A percentile compares a stretch with the other conserved stretches of the same genome.
These are phyloP conservation scores for Agrotis exclamationis DNA, from an alignment of 2,888 invertebrate species.

Conservation along the genomic window DNA sequence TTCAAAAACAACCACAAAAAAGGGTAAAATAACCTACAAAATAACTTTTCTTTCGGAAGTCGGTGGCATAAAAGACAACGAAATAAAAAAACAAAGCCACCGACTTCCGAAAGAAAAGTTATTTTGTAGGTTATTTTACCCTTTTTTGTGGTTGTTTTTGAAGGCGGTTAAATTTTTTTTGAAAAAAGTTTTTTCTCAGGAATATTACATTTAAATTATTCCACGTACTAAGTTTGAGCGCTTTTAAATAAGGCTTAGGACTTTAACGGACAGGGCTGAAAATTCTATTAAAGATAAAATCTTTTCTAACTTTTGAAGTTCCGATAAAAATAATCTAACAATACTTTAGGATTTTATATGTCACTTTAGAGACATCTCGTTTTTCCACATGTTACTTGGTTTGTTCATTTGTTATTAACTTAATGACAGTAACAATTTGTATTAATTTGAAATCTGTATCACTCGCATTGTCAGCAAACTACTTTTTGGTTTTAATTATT, in stretches of 20 bases:
- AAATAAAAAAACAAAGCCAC: no score
- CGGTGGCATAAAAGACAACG: no score
- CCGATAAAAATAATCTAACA: not conserved
- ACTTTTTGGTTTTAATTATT: not conserved
- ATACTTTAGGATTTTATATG: not conserved
- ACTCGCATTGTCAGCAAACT: not conserved
- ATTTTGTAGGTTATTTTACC: no score
- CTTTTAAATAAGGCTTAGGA: constrained; percentile 10
- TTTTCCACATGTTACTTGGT: not conserved
- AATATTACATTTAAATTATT: constrained; percentile 29
- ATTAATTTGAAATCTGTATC: not conserved
- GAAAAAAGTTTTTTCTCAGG: no score
- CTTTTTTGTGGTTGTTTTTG: no score
- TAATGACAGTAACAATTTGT: not conserved
- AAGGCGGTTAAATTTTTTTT: no score
- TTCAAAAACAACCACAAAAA: no score
- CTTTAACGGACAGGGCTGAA: not conserved
- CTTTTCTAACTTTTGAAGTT: not conserved
- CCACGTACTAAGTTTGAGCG: not conserved
- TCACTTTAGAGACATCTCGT: not conserved
- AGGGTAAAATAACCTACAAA: no score
- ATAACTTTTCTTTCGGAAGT: no score
- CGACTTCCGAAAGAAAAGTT: no score
- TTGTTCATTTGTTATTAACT: not conserved
- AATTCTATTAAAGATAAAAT: not conserved